Base-by-base conservation (phyloP, 2,888 invertebrate genomes). In the Calliscelio sp. region DNA sequence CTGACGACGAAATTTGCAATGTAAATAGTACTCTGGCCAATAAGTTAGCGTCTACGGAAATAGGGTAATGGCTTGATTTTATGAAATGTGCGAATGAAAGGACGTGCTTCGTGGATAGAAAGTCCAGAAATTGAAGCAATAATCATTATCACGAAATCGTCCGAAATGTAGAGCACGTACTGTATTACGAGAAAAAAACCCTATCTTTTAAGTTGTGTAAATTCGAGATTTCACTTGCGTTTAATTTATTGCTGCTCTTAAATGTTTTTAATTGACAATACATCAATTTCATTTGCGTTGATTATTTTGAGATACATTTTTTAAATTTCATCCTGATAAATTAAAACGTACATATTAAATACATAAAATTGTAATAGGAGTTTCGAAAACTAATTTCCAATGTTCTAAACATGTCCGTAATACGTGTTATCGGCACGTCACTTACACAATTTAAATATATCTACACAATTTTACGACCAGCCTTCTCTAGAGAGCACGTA, bases 21-120 rank as follows among this genome's bases (percentile, higher is more conserved):
- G 73, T 73, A 80, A 51, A 74, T 74, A 25, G 11, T 25, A 24
- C 51, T 65, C 20, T 28, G 49, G 66, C 73, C 73, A 80, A 73
- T 73, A 80, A 80, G 59, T 57, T 80, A 57, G 65, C 66, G 51
- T 61, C 57, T 55, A 35, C 63, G 79, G 63, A 79, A 79, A 71
- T 71, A 65, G 71, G 71, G 41, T 71, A 79, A 79, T 79, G 79
- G 70, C 63, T 79, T 63, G 79, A 65, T 79, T 80, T 80, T 80
- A 66, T 73, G 59, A 74, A 73, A 51, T 66, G 59, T 24, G 66
- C 73, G 38, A 49, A 66, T n/a, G 38, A 57, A 73, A 57, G n/a
- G 80, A 73, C 66, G 59, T 81, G 80, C 61, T 65, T 41, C 49
- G 68, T 38, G 63, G 63, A 57, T 51, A 51, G 51, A 73, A 65